phyloP scores from a whole-genome alignment of 2,113 vertebrate species.

The Procavia capensis region DNA sequence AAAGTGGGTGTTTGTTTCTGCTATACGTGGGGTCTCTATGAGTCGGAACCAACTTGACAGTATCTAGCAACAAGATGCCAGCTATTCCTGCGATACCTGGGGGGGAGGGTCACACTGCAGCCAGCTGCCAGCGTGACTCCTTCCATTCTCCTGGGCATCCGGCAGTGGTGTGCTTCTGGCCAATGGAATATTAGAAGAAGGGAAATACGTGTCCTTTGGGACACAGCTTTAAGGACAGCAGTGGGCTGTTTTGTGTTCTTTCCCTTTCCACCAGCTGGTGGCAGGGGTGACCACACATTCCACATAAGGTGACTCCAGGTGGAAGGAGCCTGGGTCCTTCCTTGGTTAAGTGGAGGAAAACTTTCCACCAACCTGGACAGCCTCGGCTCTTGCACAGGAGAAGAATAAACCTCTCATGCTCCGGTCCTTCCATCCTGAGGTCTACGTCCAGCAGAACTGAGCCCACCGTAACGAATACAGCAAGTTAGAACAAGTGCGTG shows the following conservation, averaged over 20 bases:
- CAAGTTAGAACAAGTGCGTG: background rate
- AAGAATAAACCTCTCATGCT: background rate
- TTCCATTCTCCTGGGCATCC: rapidly evolving
- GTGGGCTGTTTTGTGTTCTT: background rate
- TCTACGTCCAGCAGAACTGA: background rate
- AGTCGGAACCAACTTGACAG: no score
- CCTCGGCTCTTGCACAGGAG: rapidly evolving
- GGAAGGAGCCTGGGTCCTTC: rapidly evolving
- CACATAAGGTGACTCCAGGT: background rate
- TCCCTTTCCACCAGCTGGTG: background rate
- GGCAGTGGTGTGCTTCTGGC: background rate
- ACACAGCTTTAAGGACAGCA: background rate
- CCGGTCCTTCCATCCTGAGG: rapidly evolving
- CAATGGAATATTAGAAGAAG: rapidly evolving
- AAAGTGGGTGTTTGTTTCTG: no score
- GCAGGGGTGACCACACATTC: background rate
- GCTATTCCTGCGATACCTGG: rapidly evolving
- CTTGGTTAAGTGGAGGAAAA: rapidly evolving
- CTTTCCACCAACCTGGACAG: no score
- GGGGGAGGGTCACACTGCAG: rapidly evolving
- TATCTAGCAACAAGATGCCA: rapidly evolving
- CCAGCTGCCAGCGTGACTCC: rapidly evolving
- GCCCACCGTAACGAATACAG: background rate
- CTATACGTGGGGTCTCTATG: no score
- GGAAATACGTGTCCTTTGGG: background rate